Conservation (phyloP, 2,113 vertebrate species). For the Mixornis gularis region DNA sequence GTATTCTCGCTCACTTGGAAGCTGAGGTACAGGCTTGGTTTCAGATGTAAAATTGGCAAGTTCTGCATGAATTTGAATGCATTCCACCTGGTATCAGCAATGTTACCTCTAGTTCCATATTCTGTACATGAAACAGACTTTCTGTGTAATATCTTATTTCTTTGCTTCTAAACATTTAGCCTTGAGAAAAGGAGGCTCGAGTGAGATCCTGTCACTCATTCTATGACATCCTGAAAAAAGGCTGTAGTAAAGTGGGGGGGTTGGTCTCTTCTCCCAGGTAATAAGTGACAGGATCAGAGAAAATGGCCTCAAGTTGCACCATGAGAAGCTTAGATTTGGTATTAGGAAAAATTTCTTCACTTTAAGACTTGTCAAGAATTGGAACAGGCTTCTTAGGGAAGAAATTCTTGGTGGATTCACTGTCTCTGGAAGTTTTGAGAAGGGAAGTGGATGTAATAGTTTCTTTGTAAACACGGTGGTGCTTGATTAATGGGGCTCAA, state of each 20-base stretch:
- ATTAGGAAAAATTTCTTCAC: neutral
- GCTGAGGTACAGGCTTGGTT: neutral
- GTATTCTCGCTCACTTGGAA: neutral
- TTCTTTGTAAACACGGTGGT: fast-evolving
- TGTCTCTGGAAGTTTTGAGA: neutral
- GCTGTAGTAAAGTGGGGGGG: neutral
- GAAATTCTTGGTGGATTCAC: neutral
- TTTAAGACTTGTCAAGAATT: neutral
- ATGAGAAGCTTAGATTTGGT: neutral
- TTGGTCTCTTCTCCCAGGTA: neutral
- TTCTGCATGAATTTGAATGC: neutral
- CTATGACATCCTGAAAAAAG: neutral
- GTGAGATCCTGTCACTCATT: neutral
- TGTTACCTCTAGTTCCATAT: neutral
- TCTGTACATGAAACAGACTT: neutral
- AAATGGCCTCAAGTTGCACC: neutral
- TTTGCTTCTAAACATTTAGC: neutral
- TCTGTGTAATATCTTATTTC: neutral
- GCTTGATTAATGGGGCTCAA: neutral
- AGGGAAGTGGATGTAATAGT: neutral
- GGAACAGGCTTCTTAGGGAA: neutral
- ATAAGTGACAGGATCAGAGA: neutral
- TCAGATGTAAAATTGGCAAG: neutral
- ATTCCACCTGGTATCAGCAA: neutral
- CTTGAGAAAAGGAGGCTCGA: fast-evolving